phyloP scores from a whole-genome alignment of 1,140 invertebrate genomes.

The Acromyrmex echinatior region DNA sequence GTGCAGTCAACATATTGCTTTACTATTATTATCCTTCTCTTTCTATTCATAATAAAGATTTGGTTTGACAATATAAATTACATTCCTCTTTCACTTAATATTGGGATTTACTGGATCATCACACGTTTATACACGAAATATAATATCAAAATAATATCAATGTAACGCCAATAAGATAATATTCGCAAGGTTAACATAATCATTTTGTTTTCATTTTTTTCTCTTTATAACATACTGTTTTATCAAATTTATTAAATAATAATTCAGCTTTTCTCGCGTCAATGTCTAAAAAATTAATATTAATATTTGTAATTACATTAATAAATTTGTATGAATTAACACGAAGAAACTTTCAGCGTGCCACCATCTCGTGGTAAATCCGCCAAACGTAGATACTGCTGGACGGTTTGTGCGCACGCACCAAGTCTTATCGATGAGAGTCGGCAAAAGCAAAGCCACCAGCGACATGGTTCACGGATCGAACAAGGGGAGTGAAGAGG shows the following conservation, averaged over 20 bases:
- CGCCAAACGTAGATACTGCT: conserved; percentile 8
- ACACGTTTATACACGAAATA: neutral
- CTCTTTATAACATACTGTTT: neutral
- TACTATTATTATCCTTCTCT: neutral
- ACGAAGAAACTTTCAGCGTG: neutral
- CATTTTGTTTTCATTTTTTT: neutral
- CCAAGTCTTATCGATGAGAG: conserved; percentile 53
- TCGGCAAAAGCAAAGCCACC: conserved; percentile 28
- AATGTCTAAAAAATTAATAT: neutral
- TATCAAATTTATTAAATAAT: neutral
- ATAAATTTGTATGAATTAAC: neutral
- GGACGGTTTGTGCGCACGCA: conserved; percentile 47
- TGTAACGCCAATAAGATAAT: neutral
- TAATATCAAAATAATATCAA: neutral
- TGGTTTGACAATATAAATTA: neutral
- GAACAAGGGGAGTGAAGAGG: conserved; percentile 27
- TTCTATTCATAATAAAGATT: neutral
- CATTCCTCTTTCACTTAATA: neutral
- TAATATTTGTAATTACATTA: neutral
- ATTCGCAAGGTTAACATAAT: neutral
- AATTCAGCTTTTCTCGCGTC: neutral
- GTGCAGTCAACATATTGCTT: too few species aligned
- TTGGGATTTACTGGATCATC: neutral
- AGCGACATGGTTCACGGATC: conserved; percentile 12
- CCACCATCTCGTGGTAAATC: conserved; percentile 73